Evolutionary conservation across 2,888 invertebrate genomes (phyloP).

Genomic region (Drosophila prolongata): DNA sequence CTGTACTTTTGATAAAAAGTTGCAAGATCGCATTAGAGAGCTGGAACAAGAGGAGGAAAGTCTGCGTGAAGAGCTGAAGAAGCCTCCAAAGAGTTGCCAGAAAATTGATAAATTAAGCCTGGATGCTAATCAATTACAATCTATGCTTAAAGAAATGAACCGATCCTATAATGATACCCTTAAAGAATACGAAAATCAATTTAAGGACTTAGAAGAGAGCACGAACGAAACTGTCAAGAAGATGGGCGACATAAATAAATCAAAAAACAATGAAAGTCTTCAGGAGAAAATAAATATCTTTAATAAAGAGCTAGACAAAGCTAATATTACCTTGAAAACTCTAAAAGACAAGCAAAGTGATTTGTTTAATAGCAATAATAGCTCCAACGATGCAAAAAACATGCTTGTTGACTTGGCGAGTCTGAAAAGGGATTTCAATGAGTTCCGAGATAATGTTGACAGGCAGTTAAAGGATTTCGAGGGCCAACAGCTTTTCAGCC

Average conservation of each 20-base stretch:
- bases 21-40: neutral
- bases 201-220: neutral
- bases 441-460: neutral
- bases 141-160: neutral
- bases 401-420: neutral
- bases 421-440: neutral
- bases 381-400: neutral
- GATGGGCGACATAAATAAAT: neutral
- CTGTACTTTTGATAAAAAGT: neutral
- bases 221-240: neutral
- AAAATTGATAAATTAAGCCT: constrained; percentile 17
- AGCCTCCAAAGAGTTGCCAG: constrained; percentile 18
- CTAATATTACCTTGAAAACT: neutral
- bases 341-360: neutral
- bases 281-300: neutral
- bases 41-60: neutral
- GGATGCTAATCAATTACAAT: neutral
- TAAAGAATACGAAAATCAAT: neutral
- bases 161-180: constrained; percentile 9
- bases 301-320: neutral
- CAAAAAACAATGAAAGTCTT: neutral
- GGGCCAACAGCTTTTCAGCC: too few relatives aligned
- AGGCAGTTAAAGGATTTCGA: neutral
- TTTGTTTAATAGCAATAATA: neutral
- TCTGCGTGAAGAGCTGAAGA: constrained; percentile 4